These are phyloP conservation scores for Lepilemur ruficaudatus DNA, from an alignment of 2,797 vertebrate species.

Conservation along the genomic window DNA sequence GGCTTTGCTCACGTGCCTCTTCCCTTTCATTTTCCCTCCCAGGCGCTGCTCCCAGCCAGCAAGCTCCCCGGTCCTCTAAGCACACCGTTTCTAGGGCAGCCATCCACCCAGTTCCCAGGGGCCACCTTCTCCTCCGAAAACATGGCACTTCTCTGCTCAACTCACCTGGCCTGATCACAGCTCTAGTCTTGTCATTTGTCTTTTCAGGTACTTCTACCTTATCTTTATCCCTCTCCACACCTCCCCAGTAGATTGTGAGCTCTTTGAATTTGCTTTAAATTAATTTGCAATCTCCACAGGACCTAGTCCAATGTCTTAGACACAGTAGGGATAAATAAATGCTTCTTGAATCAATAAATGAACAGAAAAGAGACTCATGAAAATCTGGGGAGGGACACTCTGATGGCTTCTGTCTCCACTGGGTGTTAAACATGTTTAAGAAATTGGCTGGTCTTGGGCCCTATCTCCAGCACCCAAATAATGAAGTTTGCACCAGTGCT, in stretches of 20 bases:
- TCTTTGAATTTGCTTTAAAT: slow-evolving; percentile 52
- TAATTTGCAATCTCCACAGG: not conserved
- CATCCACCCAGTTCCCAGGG: not conserved
- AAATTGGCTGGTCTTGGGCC: not conserved
- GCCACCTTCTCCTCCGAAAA: not conserved
- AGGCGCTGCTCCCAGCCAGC: not conserved
- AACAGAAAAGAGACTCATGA: not conserved
- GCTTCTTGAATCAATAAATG: not conserved
- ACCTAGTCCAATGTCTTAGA: not conserved
- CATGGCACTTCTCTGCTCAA: not conserved
- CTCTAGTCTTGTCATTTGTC: not conserved
- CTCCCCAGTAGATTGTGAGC: not conserved
- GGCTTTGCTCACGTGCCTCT: not conserved
- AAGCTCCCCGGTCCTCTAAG: not conserved
- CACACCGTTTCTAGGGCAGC: not conserved
- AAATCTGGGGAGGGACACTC: not conserved
- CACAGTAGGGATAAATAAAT: not conserved
- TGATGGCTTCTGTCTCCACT: not conserved
- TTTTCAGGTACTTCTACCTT: not conserved
- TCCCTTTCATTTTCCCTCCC: not conserved
- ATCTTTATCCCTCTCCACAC: not conserved
- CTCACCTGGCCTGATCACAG: not conserved
- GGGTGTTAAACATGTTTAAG: not conserved
- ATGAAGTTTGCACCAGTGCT: not conserved
- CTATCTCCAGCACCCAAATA: not conserved